Evolutionary conservation across 2,113 vertebrate genomes (phyloP).

Genomic region (Abramis brama): DNA sequence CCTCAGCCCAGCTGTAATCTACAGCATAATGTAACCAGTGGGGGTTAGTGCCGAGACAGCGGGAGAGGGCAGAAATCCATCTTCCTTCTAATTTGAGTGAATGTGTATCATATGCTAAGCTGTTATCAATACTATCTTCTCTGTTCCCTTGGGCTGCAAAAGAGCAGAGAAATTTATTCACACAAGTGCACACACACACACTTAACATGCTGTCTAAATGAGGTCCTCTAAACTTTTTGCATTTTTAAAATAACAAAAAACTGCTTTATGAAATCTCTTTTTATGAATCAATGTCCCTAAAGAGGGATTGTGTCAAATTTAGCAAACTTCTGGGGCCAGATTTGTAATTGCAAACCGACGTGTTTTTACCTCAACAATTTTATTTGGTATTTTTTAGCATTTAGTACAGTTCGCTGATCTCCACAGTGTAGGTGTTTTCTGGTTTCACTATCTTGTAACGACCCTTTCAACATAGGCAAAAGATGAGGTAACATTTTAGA

Average conservation of each 20-base stretch:
- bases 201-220: background rate
- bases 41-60: slow-evolving; percentile 30
- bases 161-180: background rate
- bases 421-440: background rate
- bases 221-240: background rate
- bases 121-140: slow-evolving; percentile 53
- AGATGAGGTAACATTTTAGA: too few species aligned
- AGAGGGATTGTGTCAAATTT: background rate
- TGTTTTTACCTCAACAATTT: background rate
- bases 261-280: background rate
- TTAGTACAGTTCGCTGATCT: background rate
- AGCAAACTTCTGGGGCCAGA: background rate
- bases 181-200: background rate
- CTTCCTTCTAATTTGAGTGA: slow-evolving; percentile 51
- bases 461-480: background rate
- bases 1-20: slow-evolving; percentile 29
- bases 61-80: slow-evolving; percentile 52
- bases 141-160: background rate
- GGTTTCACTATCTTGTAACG: background rate
- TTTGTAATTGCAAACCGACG: background rate
- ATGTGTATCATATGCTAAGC: slow-evolving; percentile 53
- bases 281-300: background rate
- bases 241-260: background rate
- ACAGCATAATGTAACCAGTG: slow-evolving; percentile 4
- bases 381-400: background rate